Conservation (phyloP, 2,888 invertebrate species). For the Tenthredo livida region DNA sequence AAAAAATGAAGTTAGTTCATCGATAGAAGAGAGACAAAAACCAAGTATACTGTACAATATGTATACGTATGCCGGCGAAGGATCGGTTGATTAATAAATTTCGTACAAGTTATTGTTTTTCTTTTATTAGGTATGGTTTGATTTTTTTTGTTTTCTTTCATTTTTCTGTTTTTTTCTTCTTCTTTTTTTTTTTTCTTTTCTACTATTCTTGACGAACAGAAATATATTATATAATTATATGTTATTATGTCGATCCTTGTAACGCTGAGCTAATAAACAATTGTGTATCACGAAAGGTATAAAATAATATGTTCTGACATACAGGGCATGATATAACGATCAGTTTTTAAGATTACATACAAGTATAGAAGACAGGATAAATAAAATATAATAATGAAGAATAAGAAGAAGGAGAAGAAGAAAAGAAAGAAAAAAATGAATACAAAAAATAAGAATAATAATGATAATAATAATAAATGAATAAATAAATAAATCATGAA, state of each 20-base stretch:
- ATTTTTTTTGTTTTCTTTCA: too few species aligned
- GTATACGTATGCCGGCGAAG: constrained; percentile 43
- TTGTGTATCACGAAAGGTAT: constrained; percentile 50
- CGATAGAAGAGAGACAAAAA: constrained; percentile 19
- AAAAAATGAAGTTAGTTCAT: not conserved
- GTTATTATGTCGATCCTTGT: not conserved
- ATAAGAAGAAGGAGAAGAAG: not conserved
- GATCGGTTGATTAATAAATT: constrained; percentile 19
- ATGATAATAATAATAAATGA: not conserved
- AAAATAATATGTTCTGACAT: constrained; percentile 17
- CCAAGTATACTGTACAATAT: constrained; percentile 51
- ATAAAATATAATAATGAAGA: not conserved
- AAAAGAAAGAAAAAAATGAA: too few species aligned
- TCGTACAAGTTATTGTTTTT: not conserved
- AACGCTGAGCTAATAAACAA: constrained; percentile 16
- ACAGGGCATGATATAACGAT: constrained; percentile 1
- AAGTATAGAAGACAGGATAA: constrained; percentile 16
- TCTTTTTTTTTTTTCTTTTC: not conserved
- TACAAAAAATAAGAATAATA: not conserved
- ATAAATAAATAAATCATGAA: not conserved
- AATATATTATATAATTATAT: not conserved
- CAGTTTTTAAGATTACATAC: constrained; percentile 40
- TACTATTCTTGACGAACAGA: not conserved
- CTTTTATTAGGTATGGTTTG: too few species aligned
- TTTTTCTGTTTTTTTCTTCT: too few species aligned